phyloP scores from a whole-genome alignment of 2,797 vertebrate genomes.

The Danionella dracula region DNA sequence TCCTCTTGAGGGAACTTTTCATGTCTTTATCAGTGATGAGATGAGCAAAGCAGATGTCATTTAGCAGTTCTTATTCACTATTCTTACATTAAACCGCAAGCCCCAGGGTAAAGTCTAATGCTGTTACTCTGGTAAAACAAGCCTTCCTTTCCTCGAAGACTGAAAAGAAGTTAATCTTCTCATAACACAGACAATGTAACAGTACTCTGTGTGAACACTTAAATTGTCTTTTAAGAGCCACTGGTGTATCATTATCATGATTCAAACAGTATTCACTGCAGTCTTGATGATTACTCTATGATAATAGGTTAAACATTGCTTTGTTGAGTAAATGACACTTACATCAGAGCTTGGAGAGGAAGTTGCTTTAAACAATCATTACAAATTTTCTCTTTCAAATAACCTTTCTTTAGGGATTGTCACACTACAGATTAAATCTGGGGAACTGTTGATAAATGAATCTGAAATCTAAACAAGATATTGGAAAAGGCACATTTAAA shows the following conservation, averaged over 20 bases:
- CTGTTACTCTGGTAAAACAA: conserved; percentile 28
- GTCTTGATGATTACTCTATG: not conserved
- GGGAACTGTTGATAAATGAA: too few relatives aligned
- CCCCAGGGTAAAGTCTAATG: not conserved
- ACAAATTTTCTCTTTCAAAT: not conserved
- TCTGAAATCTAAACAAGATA: too few relatives aligned
- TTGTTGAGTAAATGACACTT: not conserved
- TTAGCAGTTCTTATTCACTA: conserved; percentile 36
- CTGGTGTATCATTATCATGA: conserved; percentile 19
- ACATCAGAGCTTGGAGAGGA: not conserved
- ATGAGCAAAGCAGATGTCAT: conserved; percentile 34
- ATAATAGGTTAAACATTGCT: conserved; percentile 22
- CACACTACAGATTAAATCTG: not conserved
- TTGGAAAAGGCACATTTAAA: too few relatives aligned
- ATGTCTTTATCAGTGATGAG: conserved; percentile 40
- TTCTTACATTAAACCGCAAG: conserved; percentile 28
- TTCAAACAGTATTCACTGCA: conserved; percentile 5
- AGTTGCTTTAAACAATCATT: conserved; percentile 21
- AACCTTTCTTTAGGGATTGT: not conserved
- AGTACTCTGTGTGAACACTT: conserved; percentile 10
- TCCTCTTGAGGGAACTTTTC: conserved; percentile 42
- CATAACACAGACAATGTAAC: not conserved
- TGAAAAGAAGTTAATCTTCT: conserved; percentile 20
- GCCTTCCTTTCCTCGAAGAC: not conserved
- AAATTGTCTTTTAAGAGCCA: conserved; percentile 6